phyloP scores from a whole-genome alignment of 2,888 invertebrate genomes.

The Nomada flava region DNA sequence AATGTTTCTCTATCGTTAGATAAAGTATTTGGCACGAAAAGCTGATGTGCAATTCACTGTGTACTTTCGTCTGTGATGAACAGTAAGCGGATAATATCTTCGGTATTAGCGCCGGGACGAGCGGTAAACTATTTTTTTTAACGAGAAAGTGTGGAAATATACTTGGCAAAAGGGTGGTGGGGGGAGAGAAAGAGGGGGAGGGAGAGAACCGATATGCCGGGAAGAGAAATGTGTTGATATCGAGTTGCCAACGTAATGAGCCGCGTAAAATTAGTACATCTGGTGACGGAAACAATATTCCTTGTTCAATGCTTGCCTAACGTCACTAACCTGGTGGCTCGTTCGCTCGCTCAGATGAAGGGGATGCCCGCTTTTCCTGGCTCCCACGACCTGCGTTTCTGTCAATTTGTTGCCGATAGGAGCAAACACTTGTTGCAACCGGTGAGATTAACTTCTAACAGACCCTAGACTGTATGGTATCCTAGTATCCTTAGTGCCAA shows the following conservation, averaged over 20 bases:
- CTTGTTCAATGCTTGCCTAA: constrained; percentile 84
- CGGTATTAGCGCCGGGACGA: too few relatives aligned
- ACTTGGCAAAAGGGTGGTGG: background rate
- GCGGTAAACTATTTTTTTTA: background rate
- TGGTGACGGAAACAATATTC: constrained; percentile 84
- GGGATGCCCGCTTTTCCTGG: constrained; percentile 96
- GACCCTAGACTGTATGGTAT: constrained; percentile 81
- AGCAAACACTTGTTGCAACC: constrained; percentile 98
- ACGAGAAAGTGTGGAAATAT: background rate
- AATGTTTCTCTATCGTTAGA: background rate
- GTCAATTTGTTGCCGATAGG: constrained; percentile 98
- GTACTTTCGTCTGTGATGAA: too few relatives aligned
- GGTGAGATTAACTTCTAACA: constrained; percentile 89
- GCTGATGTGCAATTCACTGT: too few relatives aligned
- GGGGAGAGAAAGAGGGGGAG: background rate
- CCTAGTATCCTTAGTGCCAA: constrained; percentile 76
- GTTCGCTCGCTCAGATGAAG: constrained; percentile 92
- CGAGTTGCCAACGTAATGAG: constrained; percentile 59
- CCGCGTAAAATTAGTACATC: constrained; percentile 80
- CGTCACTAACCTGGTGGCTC: constrained; percentile 84
- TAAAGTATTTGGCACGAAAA: too few relatives aligned
- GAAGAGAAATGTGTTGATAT: constrained; percentile 12
- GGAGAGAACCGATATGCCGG: background rate
- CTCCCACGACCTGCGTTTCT: constrained; percentile 97
- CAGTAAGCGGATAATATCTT: too few relatives aligned